Evolutionary conservation across 2,113 vertebrate genomes (phyloP).

Genomic region (Drymodes brunneopygia): DNA sequence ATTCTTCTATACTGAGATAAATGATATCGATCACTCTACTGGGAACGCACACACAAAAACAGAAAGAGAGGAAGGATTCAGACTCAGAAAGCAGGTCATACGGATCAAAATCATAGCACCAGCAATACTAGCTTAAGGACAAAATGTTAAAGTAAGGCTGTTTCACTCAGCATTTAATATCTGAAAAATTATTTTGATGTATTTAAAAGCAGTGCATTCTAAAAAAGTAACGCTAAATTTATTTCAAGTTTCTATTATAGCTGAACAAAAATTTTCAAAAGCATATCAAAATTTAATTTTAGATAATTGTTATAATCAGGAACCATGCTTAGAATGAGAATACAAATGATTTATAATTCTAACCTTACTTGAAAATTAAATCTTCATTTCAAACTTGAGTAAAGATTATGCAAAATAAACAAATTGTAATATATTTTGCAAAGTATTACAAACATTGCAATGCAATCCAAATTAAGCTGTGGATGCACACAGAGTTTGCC

Average conservation of each 20-base stretch:
- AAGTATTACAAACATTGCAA: neutral
- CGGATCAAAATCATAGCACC: neutral
- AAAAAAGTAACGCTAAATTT: neutral
- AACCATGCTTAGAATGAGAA: neutral
- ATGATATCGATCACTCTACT: neutral
- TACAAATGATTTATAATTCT: neutral
- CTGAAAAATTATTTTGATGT: neutral
- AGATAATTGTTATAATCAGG: neutral
- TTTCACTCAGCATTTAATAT: neutral
- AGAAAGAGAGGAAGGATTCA: neutral
- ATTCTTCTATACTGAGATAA: neutral
- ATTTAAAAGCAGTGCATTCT: neutral
- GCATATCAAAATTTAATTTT: neutral
- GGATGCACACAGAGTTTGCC: neutral
- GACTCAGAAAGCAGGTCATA: neutral
- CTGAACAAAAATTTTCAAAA: neutral
- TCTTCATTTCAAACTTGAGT: neutral
- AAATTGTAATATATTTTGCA: neutral
- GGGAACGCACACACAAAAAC: neutral
- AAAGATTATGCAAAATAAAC: neutral
- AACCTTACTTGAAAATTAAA: neutral
- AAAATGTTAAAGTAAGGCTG: neutral
- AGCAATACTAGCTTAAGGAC: neutral
- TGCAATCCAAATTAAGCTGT: neutral
- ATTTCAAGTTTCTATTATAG: neutral